Conservation (phyloP, 2,797 vertebrate genomes). For the Ispidina lecontei region DNA sequence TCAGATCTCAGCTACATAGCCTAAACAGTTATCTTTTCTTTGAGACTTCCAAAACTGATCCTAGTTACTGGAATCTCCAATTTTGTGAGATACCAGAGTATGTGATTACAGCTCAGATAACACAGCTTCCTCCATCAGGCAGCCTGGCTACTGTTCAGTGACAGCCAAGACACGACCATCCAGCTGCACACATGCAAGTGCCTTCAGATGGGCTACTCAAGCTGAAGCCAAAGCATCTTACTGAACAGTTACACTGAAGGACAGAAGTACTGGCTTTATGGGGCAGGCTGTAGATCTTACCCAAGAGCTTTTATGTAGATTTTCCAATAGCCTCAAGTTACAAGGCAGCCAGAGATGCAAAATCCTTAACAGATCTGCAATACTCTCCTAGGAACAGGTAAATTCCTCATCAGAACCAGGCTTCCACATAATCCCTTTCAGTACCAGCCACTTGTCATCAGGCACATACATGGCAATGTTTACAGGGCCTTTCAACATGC, state of each 20-base stretch:
- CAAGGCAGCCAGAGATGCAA: background rate
- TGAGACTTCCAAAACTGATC: background rate
- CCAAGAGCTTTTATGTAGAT: background rate
- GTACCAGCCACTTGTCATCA: background rate
- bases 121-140: background rate
- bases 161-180: background rate
- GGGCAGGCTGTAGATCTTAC: background rate
- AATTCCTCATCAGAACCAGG: background rate
- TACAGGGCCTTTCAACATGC: background rate
- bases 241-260: accelerated
- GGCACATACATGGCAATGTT: background rate
- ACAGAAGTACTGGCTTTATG: background rate
- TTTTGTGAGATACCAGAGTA: background rate
- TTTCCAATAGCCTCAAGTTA: background rate
- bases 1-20: background rate
- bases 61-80: background rate
- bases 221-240: background rate
- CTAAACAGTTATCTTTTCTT: background rate
- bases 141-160: background rate
- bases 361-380: background rate
- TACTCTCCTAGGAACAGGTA: background rate
- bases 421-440: background rate
- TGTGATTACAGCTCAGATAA: background rate
- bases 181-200: accelerated
- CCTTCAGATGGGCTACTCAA: background rate